Evolutionary conservation across 2,797 vertebrate species (phyloP), one percentile per base, ranked within the genome.

Genomic region (Lemur catta): DNA sequence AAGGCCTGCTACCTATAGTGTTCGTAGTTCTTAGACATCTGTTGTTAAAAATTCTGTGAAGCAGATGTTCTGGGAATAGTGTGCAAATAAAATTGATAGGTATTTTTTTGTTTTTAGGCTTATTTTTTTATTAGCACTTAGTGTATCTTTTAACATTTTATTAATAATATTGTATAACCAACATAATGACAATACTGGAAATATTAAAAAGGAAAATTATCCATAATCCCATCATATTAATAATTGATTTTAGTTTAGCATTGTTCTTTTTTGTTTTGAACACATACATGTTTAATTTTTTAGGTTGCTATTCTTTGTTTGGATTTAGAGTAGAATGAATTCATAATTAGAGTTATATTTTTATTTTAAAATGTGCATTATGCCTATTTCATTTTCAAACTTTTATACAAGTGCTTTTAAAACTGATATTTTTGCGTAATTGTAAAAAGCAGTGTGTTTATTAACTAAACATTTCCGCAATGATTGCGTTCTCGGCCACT

Each of bases 161-260:
- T 59, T 59, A 59, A 59, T 59, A 72, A 2, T 90, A 22, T 85
- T 93, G 74, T 6, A 91, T 33, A 91, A 50, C 72, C 15, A 79
- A 72, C 18, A 76, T 88, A 88, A 65, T 96, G 46, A 63, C 2
- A 33, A 35, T 87, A 57, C 15, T 72, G 38, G 52, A 72, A 74
- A 89, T 96, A 92, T 18, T 96, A 67, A 95, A 89, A 93, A 63
- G 15, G 63, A 90, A 92, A 85, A 74, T 91, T 57, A 78, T 82
- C 26, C 7, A 76, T 85, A 71, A 65, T 46, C 22, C 48, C 7
- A 65, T 89, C 59, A 85, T 74, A 63, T 89, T 86, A 97, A 98
- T 99, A 98, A 98, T 98, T 98, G 98, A 98, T 98, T 82, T 98
- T 96, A 94, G 94, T 97, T 97, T 98, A 84, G 10, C 61, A 33